Conservation (phyloP, 2,888 invertebrate genomes). For the Dascillus cervinus region DNA sequence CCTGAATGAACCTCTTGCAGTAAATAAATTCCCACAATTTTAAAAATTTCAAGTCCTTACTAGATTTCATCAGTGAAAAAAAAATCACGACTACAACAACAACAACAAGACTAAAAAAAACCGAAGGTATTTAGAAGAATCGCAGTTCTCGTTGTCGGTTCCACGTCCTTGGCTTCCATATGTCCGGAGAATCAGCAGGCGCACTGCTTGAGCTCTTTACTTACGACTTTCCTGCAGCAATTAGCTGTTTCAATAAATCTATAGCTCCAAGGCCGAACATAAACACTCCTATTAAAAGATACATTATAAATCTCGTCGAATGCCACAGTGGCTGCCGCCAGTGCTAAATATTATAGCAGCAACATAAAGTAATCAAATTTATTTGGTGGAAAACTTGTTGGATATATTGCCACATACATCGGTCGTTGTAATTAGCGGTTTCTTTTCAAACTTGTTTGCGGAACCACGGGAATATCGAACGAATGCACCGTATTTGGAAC, state of each 20-base stretch:
- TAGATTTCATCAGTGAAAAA: too few relatives aligned
- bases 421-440: too few relatives aligned
- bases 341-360: slow-evolving; percentile 4
- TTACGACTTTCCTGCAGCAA: slow-evolving; percentile 20
- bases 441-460: background rate
- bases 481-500: too few relatives aligned
- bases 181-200: slow-evolving; percentile 13
- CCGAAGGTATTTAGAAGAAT: background rate
- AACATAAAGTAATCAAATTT: slow-evolving; percentile 1
- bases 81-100: too few relatives aligned
- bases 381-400: slow-evolving; percentile 1
- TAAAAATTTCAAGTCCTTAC: too few relatives aligned
- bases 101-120: too few relatives aligned
- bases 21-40: too few relatives aligned
- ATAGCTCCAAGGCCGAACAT: slow-evolving; percentile 19
- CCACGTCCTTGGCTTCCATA: slow-evolving; percentile 17
- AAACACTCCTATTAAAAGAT: slow-evolving; percentile 4
- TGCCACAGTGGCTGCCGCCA: slow-evolving; percentile 2
- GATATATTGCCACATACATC: too few relatives aligned
- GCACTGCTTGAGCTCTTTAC: slow-evolving; percentile 16
- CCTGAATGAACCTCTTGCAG: too few relatives aligned
- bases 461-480: background rate
- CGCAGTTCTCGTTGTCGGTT: background rate
- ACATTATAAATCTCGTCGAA: slow-evolving; percentile 4
- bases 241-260: slow-evolving; percentile 23